Evolutionary conservation across 2,797 vertebrate species (phyloP).

Genomic region (Gastrophryne carolinensis): DNA sequence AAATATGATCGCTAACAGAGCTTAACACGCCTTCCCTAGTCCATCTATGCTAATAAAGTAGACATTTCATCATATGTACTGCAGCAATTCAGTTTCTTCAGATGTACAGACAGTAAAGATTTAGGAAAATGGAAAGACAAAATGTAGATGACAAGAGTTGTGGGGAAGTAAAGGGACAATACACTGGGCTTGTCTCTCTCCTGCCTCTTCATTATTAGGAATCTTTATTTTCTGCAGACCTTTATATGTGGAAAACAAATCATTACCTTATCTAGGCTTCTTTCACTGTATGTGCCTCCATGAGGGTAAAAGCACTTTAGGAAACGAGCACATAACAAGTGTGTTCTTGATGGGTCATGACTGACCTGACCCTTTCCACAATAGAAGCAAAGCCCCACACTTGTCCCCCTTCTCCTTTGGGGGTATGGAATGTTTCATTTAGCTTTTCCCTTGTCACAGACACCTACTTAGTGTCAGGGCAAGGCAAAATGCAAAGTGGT

Average conservation of each 20-base stretch:
- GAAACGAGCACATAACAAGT: constrained; percentile 34
- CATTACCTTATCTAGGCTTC: constrained; percentile 5
- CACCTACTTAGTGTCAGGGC: constrained; percentile 19
- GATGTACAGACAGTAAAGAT: background rate
- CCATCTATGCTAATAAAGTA: constrained; percentile 9
- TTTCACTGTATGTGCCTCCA: constrained; percentile 25
- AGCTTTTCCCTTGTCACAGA: constrained; percentile 31
- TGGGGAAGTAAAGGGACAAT: constrained; percentile 8
- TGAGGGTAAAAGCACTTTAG: constrained; percentile 39
- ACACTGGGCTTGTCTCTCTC: constrained; percentile 19
- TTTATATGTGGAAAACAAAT: constrained; percentile 25
- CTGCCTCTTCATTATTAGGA: constrained; percentile 8
- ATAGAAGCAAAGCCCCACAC: constrained; percentile 25
- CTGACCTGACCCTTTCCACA: constrained; percentile 18
- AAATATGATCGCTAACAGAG: background rate
- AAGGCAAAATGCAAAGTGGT: constrained; percentile 38
- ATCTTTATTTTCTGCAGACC: constrained; percentile 8
- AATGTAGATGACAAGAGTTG: background rate
- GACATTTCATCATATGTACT: background rate
- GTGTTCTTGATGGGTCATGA: constrained; percentile 28
- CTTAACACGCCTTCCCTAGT: background rate
- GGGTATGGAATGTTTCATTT: constrained; percentile 50
- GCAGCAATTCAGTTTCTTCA: background rate
- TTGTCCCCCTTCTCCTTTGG: constrained; percentile 30
- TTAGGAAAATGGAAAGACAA: background rate